Evolutionary conservation across 2,797 vertebrate genomes (phyloP).

Genomic region (Notamacropus eugenii): DNA sequence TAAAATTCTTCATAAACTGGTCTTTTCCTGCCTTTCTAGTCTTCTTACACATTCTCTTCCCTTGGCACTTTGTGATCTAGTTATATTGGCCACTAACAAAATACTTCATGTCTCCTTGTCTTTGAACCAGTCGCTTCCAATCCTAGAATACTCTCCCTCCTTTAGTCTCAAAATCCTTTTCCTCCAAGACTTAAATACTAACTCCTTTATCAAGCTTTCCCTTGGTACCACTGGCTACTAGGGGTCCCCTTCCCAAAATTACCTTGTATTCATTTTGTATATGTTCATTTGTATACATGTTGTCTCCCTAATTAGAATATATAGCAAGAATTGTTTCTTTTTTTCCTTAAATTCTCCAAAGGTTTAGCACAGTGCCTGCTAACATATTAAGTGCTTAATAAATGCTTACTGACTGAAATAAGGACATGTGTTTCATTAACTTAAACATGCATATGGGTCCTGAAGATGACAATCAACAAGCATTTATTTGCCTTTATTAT

Average conservation of each 20-base stretch:
- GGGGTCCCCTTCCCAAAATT: background rate
- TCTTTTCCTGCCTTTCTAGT: background rate
- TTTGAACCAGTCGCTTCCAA: background rate
- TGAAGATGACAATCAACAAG: background rate
- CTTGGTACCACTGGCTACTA: background rate
- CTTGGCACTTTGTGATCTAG: background rate
- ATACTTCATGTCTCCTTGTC: background rate
- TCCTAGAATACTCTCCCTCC: background rate
- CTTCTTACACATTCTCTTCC: background rate
- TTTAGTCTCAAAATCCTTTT: background rate
- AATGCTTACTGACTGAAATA: background rate
- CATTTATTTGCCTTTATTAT: background rate
- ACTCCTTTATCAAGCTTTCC: background rate
- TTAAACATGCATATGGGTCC: background rate
- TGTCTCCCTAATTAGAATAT: background rate
- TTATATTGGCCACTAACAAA: background rate
- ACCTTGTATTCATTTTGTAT: background rate
- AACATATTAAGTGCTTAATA: background rate
- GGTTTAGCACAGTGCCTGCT: background rate
- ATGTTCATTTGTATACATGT: background rate
- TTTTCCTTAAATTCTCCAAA: background rate
- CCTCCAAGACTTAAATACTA: background rate
- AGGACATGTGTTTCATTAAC: background rate
- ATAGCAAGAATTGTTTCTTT: background rate
- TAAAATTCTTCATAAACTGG: background rate